A percentile compares a stretch with the other conserved stretches of the same genome.
Conservation (phyloP, 2,797 vertebrate species). For the Rhabdophis nuchalis region DNA sequence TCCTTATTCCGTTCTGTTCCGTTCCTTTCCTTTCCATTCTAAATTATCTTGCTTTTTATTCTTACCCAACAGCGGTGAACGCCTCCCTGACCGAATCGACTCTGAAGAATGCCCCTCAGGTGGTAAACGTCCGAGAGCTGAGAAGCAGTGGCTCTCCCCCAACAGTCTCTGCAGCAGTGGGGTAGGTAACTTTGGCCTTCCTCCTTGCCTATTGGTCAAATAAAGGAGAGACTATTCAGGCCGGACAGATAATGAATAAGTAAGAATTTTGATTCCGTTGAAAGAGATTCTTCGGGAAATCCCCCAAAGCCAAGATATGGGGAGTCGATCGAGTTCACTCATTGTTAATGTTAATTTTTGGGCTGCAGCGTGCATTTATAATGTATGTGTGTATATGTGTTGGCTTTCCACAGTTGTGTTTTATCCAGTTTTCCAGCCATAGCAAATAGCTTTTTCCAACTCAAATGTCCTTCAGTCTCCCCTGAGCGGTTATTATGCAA, state of each 20-base stretch:
- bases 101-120: slow-evolving; percentile 87
- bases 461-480: slow-evolving; percentile 42
- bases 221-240: neutral
- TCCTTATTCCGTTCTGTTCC: no score
- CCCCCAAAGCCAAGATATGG: neutral
- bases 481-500: neutral
- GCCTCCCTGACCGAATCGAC: slow-evolving; percentile 84
- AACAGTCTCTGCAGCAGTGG: slow-evolving; percentile 67
- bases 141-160: slow-evolving; percentile 71
- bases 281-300: neutral
- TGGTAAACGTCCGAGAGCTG: slow-evolving; percentile 87
- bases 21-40: no score
- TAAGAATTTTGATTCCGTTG: neutral
- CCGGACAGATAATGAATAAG: neutral
- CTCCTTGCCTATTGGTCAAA: neutral
- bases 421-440: slow-evolving; percentile 41
- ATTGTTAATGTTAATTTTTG: neutral
- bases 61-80: slow-evolving; percentile 56
- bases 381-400: no score
- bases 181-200: slow-evolving; percentile 67
- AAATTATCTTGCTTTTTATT: neutral
- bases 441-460: slow-evolving; percentile 15
- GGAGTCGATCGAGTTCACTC: neutral
- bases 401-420: slow-evolving; percentile 36
- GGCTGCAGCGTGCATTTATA: neutral